Evolutionary conservation across 2,888 invertebrate genomes (phyloP), one percentile per base, ranked within the genome.

Genomic region (Drosophila parthenogenetica): DNA sequence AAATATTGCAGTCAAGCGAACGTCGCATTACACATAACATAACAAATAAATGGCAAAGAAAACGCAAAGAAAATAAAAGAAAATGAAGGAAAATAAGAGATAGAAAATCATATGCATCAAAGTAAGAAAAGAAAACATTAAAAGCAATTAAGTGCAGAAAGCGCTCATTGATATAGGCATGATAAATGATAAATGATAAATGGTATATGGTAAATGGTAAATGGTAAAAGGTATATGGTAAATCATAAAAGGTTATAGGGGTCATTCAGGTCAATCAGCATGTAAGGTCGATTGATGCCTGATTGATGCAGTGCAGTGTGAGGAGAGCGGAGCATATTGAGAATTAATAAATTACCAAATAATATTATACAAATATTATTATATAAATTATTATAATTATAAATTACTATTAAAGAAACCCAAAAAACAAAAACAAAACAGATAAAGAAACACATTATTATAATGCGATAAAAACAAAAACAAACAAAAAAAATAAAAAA

Each of bases 301-400:
- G 39, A 39, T 55, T 59, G 48, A 50, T 13, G 42, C 10, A 11
- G 32, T 32, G 17, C 42, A 37, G 45, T 55, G 29, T 32, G 43
- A 35, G 25, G 16, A 25, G 17, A 19, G 43, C 25, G 70, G 71
- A 75, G 77, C 66, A 67, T 62, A 75, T 53, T 73, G 71, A 81
- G 80, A 79, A 84, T 79, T 81, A 89, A 87, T 87, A 87, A 84
- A 89, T 87, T 84, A 84, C 84, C 89, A 89, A 89, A 87, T 89
- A 84, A 84, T 81, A 89, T 89, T 87, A 83, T 84, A 83, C 88
- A 81, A 78, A 69, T 86, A 83, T 88, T 86, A 86, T 86, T 86
- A 83, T 86, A 83, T 77, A 87, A 88, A 84, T 89, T 84, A 84
- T 84, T 88, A 83, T 88, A 88, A 86, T 88, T 87, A 88, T 76